These are phyloP conservation scores for Hucho hucho DNA, from an alignment of 2,113 vertebrate genomes.

Conservation along the genomic window DNA sequence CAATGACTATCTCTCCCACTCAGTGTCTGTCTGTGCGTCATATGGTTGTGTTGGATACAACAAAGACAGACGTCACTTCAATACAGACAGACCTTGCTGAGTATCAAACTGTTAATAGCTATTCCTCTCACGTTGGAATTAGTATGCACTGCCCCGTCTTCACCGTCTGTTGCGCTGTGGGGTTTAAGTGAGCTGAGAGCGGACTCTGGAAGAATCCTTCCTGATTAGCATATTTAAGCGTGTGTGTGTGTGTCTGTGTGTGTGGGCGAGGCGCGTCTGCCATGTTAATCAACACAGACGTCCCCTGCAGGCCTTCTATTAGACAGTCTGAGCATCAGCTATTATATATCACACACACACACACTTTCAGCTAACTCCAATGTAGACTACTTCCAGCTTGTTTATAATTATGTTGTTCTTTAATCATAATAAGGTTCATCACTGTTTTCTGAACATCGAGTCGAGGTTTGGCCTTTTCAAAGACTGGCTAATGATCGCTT, in stretches of 20 bases:
- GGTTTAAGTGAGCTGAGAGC: constrained; percentile 34
- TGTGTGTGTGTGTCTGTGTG: constrained; percentile 18
- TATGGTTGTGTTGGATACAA: background rate
- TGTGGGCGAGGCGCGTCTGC: background rate
- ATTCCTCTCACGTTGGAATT: too few relatives aligned
- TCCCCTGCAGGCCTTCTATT: constrained; percentile 34
- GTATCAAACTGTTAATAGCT: background rate
- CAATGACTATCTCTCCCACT: background rate
- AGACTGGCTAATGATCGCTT: too few relatives aligned
- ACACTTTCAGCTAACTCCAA: background rate
- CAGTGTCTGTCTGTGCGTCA: background rate
- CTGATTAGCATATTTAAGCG: constrained; percentile 39
- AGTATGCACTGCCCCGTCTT: constrained; percentile 27
- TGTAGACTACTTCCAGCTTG: background rate
- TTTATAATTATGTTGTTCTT: background rate
- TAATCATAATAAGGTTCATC: background rate
- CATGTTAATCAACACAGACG: constrained; percentile 27
- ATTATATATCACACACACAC: background rate
- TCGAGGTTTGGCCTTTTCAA: too few relatives aligned
- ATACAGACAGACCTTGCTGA: background rate
- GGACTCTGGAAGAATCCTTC: constrained; percentile 33
- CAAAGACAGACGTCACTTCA: background rate
- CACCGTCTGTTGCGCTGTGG: constrained; percentile 53
- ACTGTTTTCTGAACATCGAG: too few relatives aligned
- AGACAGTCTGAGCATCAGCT: constrained; percentile 18